Evolutionary conservation across 2,888 invertebrate species (phyloP).

Genomic region (Pteria penguin): DNA sequence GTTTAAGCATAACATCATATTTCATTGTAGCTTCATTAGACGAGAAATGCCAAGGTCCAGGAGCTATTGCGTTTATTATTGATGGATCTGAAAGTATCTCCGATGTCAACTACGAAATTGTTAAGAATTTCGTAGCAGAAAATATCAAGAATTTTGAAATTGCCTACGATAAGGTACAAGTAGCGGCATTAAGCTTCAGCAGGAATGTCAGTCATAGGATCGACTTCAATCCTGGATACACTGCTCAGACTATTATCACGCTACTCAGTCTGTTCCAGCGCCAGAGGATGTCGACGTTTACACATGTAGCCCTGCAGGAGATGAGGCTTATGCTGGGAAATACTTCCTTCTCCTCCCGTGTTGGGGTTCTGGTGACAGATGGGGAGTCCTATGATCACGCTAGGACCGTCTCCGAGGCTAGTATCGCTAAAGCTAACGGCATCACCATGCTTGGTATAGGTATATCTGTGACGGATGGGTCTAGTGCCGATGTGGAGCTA

Average conservation of each 20-base stretch:
- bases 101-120: not conserved
- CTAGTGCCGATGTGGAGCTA: constrained; percentile 1
- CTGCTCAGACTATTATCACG: not conserved
- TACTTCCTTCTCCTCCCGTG: not conserved
- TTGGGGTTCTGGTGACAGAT: constrained; percentile 13
- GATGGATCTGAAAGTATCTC: constrained; percentile 23
- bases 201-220: not conserved
- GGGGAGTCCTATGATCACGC: constrained; percentile 12
- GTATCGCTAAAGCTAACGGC: not conserved
- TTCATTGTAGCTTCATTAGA: not conserved
- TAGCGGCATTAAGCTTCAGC: constrained; percentile 15
- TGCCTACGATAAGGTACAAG: constrained; percentile 2
- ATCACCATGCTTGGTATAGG: constrained; percentile 1
- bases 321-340: constrained; percentile 1
- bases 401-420: constrained; percentile 1
- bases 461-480: not conserved
- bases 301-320: not conserved
- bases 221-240: not conserved
- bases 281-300: constrained; percentile 4
- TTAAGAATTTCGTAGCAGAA: constrained; percentile 11
- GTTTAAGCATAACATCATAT: too few species aligned
- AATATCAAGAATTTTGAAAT: constrained; percentile 14
- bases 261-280: not conserved
- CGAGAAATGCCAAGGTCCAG: constrained; percentile 6
- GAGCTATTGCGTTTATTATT: constrained; percentile 4